Base-by-base conservation (phyloP, 2,797 vertebrate genomes). In the Mus spretus region DNA sequence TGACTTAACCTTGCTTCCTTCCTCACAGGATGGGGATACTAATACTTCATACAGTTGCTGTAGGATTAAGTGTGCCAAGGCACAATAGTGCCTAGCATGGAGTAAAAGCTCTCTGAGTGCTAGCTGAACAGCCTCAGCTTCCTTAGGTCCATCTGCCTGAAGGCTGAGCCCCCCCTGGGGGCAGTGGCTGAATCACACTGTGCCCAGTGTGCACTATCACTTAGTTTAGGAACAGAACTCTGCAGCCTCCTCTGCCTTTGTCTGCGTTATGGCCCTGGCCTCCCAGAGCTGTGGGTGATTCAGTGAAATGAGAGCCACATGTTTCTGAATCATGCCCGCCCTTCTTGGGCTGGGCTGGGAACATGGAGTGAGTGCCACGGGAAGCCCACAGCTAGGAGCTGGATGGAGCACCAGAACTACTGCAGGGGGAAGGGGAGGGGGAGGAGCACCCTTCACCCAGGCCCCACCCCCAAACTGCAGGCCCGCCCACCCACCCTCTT, bases 221-320 rank as follows among this genome's bases (percentile, higher is more conserved):
- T 92, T 55, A 81, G 84, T 89, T 70, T 88, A 90, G 59, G 81
- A 77, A 93, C 34, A 37, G 40, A 88, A 34, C 31, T 59, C 70
- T 87, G 74, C 40, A 82, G 84, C 87, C 91, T 80, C 92, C 86
- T 72, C 77, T 12, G 96, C 92, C 87, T 97, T 95, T 96, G 96
- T 96, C 95, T 97, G 92, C 86, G 67, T 87, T 91, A 26, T 12
- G 77, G 92, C 86, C 86, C 89, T 84, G 96, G 97, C 95, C 95
- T 97, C 95, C 96, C 91, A n/a, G 97, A 95, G 91, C 74, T 96
- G 96, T 94, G 96, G 94, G 97, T 98, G 97, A 98, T 97, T 98
- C 97, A 97, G 90, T 97, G 97, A 97, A 98, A 98, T 97, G 96
- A 97, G 97, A 97, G 97, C 98, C 97, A 98, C 97, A 97, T 98